Conservation (phyloP, 2,888 invertebrate species). For the Cheilosia urbana region DNA sequence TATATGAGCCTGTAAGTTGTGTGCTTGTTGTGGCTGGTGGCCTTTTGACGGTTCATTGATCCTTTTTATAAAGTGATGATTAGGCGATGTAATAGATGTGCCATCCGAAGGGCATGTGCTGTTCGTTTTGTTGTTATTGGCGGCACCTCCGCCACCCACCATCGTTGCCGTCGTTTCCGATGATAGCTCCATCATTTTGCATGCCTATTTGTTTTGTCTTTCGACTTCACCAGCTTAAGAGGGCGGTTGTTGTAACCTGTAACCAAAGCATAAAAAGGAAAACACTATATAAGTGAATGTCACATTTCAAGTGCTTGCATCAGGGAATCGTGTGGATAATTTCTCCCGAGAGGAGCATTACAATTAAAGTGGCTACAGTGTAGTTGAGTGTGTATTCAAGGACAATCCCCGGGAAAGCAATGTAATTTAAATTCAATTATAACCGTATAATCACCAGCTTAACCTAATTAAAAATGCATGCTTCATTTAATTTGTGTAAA, state of each 20-base stretch:
- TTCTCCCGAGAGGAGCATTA: not conserved
- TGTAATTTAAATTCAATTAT: constrained; percentile 59
- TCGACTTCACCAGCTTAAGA: no score
- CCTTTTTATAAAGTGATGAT: constrained; percentile 61
- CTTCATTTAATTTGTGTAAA: constrained; percentile 60
- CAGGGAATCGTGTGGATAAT: not conserved
- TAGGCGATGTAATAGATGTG: constrained; percentile 21
- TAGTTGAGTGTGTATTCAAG: no score
- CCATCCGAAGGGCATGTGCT: constrained; percentile 26
- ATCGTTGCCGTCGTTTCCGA: constrained; percentile 1
- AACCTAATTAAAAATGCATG: constrained; percentile 60
- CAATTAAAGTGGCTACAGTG: not conserved
- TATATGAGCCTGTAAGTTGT: constrained; percentile 33
- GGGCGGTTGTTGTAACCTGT: constrained; percentile 6
- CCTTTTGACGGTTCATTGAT: constrained; percentile 62
- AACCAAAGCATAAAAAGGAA: constrained; percentile 6
- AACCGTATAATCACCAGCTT: constrained; percentile 49
- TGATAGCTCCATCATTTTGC: constrained; percentile 49
- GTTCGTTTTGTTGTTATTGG: constrained; percentile 33
- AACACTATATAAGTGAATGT: not conserved
- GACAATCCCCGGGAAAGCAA: not conserved
- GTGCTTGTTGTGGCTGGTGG: constrained; percentile 48
- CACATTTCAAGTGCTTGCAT: not conserved
- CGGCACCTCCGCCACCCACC: not conserved
- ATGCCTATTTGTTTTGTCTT: not conserved